These are phyloP conservation scores for Athalia circularis DNA, from an alignment of 2,888 invertebrate species.

Conservation along the genomic window DNA sequence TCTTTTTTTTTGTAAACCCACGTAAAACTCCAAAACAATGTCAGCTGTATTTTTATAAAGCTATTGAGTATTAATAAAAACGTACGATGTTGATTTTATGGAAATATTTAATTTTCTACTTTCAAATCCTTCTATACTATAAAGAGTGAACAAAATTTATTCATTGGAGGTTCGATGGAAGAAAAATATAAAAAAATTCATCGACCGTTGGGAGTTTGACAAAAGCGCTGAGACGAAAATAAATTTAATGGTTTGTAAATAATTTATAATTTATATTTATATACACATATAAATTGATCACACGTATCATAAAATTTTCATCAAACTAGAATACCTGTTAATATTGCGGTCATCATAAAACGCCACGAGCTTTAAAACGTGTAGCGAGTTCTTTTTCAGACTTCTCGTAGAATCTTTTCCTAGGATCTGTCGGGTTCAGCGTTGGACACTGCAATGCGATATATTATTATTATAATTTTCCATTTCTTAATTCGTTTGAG, in stretches of 20 bases:
- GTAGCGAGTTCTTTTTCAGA: conserved; percentile 55
- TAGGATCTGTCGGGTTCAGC: conserved; percentile 59
- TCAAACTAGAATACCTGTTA: background rate
- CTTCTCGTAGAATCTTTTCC: conserved; percentile 55
- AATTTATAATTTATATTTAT: too few species aligned
- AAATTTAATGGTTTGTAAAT: too few species aligned
- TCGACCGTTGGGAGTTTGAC: background rate
- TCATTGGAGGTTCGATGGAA: too few species aligned
- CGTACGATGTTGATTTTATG: conserved; percentile 41
- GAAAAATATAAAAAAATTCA: background rate
- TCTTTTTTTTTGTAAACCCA: background rate
- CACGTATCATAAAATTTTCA: background rate
- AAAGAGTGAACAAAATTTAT: background rate
- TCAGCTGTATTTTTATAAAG: conserved; percentile 60
- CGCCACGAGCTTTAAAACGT: conserved; percentile 55
- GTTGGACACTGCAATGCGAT: conserved; percentile 60
- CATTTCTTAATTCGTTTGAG: background rate
- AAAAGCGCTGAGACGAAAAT: too few species aligned
- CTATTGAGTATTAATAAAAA: conserved; percentile 47
- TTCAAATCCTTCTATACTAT: background rate
- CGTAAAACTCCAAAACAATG: conserved; percentile 48
- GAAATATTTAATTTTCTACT: background rate
- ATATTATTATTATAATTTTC: background rate
- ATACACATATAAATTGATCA: background rate
- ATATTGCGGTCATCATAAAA: conserved; percentile 6